A percentile compares a stretch with the other conserved stretches of the same genome.
These are phyloP conservation scores for Bombus picipes DNA, from an alignment of 1,140 invertebrate genomes.

Conservation along the genomic window DNA sequence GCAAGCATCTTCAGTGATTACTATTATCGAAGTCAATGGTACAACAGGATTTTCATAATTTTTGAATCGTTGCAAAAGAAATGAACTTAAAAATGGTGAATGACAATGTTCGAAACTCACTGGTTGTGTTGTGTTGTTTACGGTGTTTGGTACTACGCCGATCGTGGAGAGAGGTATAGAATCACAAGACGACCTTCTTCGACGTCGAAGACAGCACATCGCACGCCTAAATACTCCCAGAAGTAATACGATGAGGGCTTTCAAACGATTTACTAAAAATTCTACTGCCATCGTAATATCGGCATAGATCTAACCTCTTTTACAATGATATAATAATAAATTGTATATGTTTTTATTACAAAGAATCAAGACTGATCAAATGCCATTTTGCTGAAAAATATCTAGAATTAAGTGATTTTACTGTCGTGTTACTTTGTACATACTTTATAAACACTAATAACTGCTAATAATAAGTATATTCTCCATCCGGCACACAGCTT, in stretches of 20 bases:
- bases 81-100: conserved; percentile 1
- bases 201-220: conserved; percentile 83
- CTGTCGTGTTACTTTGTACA: background rate
- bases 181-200: conserved; percentile 82
- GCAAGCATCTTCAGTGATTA: conserved; percentile 52
- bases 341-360: background rate
- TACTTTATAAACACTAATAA: background rate
- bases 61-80: background rate
- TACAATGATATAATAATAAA: background rate
- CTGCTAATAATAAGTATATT: no score
- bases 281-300: conserved; percentile 73
- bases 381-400: conserved; percentile 29
- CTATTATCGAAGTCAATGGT: conserved; percentile 37
- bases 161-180: conserved; percentile 82
- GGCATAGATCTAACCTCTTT: conserved; percentile 49
- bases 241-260: conserved; percentile 81
- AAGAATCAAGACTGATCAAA: background rate
- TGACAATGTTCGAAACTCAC: conserved; percentile 46
- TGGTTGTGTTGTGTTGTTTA: conserved; percentile 57
- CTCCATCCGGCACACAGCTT: background rate
- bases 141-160: conserved; percentile 80
- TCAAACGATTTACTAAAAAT: conserved; percentile 80
- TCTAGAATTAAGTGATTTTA: background rate
- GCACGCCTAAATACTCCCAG: conserved; percentile 82
- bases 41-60: conserved; percentile 30